Evolutionary conservation across 1,140 invertebrate species (phyloP).

Genomic region (Parapsyche elsis): DNA sequence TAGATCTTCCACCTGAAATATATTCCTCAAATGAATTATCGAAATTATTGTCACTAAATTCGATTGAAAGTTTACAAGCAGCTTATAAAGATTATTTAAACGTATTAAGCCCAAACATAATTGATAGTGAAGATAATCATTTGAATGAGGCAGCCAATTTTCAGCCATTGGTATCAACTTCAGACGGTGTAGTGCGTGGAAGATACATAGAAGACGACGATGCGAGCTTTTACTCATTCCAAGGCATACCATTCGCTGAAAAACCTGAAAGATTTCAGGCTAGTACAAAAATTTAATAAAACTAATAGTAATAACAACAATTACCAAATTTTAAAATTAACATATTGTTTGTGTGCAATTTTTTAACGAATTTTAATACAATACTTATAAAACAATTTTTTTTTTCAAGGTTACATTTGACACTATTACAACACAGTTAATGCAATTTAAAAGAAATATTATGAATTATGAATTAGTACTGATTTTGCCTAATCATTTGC

Average conservation of each 20-base stretch:
- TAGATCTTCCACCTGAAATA: neutral
- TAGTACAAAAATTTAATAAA: too few species aligned
- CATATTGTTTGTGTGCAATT: too few species aligned
- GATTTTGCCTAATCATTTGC: too few species aligned
- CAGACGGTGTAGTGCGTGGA: slow-evolving; percentile 26
- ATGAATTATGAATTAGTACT: too few species aligned
- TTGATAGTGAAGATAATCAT: neutral
- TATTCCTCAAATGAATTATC: neutral
- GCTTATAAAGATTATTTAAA: neutral
- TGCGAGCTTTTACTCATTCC: slow-evolving; percentile 13
- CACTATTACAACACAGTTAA: too few species aligned
- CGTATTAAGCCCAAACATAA: neutral
- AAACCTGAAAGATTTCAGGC: slow-evolving; percentile 34
- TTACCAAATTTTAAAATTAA: neutral
- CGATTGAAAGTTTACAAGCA: neutral
- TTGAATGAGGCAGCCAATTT: neutral
- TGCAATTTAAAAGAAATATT: too few species aligned
- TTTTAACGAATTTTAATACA: too few species aligned
- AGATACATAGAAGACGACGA: neutral
- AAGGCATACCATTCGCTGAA: slow-evolving; percentile 36
- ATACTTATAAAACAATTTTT: slow-evolving; percentile 56
- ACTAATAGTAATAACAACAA: neutral
- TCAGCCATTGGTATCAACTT: slow-evolving; percentile 35
- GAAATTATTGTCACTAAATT: neutral
- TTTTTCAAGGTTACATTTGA: slow-evolving; percentile 50